Evolutionary conservation across 2,888 invertebrate genomes (phyloP).

Genomic region (Gymnosoma rotundatum): DNA sequence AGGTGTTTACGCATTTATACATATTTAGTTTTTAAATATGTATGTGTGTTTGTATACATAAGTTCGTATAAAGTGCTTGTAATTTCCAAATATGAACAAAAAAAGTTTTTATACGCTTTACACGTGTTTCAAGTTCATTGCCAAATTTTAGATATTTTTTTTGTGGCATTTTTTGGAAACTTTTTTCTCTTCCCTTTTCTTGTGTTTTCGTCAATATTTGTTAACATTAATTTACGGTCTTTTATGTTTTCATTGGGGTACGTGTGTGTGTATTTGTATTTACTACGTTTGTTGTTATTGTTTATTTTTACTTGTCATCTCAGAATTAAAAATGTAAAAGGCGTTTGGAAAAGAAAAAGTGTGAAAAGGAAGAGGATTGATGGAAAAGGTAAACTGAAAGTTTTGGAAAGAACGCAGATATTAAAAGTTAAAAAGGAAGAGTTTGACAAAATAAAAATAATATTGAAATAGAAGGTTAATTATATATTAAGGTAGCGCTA

Average conservation of each 20-base stretch:
- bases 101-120: constrained; percentile 60
- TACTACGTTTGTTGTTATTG: constrained; percentile 6
- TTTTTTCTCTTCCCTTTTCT: constrained; percentile 21
- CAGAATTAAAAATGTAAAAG: neutral
- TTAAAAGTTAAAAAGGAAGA: neutral
- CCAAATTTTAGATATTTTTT: constrained; percentile 73
- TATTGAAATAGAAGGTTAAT: too few relatives aligned
- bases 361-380: neutral
- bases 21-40: neutral
- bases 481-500: too few relatives aligned
- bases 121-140: constrained; percentile 80
- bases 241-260: constrained; percentile 27
- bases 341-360: constrained; percentile 1
- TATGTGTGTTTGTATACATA: neutral
- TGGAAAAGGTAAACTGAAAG: constrained; percentile 1
- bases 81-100: constrained; percentile 20
- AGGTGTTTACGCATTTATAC: constrained; percentile 9
- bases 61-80: neutral
- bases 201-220: constrained; percentile 25
- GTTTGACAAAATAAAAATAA: neutral
- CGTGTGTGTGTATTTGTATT: neutral
- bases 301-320: neutral
- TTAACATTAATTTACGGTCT: constrained; percentile 40
- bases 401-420: neutral
- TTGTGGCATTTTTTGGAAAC: constrained; percentile 13